Conservation (phyloP, 2,113 vertebrate species). For the Lamprotornis superbus region DNA sequence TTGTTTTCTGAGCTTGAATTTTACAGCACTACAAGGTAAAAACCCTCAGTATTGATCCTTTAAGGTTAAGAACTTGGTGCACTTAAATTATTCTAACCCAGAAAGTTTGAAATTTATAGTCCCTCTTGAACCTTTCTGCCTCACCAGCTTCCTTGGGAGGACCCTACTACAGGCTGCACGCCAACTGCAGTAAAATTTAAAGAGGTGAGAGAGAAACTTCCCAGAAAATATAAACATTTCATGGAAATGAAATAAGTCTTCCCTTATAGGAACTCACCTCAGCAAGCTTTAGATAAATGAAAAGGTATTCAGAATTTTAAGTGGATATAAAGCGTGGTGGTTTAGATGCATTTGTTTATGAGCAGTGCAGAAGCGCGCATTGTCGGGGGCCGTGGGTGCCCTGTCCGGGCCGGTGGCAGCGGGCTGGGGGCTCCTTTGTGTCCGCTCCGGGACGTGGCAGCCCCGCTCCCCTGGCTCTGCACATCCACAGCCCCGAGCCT, state of each 20-base stretch:
- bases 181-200: slow-evolving; percentile 97
- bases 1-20: neutral
- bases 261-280: slow-evolving; percentile 70
- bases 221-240: slow-evolving; percentile 88
- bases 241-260: slow-evolving; percentile 84
- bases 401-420: neutral
- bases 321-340: slow-evolving; percentile 47
- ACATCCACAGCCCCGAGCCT: neutral
- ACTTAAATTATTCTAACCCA: slow-evolving; percentile 77
- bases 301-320: slow-evolving; percentile 66
- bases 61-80: slow-evolving; percentile 66
- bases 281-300: slow-evolving; percentile 64
- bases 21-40: slow-evolving; percentile 24
- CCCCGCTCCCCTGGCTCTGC: neutral
- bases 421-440: neutral
- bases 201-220: slow-evolving; percentile 96
- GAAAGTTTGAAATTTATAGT: slow-evolving; percentile 83
- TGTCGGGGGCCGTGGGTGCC: neutral
- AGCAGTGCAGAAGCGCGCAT: slow-evolving; percentile 15
- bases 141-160: slow-evolving; percentile 85
- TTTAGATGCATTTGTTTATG: slow-evolving; percentile 52
- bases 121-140: slow-evolving; percentile 80
- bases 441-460: no score
- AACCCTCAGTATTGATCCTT: slow-evolving; percentile 60
- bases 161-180: slow-evolving; percentile 81